Percentiles rank a stretch among this genome's conserved stretches.
Evolutionary conservation across 2,888 invertebrate genomes (phyloP).

Genomic region (Conops quadrifasciatus): DNA sequence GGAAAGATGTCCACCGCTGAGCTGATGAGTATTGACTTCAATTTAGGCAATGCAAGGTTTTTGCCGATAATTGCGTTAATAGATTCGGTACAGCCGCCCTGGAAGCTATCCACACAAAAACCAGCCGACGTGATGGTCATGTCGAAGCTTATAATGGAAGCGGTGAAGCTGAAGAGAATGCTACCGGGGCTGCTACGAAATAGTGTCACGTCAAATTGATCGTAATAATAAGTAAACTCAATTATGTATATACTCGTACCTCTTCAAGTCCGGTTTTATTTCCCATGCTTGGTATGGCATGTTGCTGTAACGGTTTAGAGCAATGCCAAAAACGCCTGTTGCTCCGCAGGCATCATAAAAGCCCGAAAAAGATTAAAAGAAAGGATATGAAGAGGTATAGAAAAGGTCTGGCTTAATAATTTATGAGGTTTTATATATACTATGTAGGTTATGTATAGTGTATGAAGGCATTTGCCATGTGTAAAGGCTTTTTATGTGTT

Average conservation of each 20-base stretch:
- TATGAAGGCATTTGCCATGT: neutral
- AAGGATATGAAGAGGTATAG: neutral
- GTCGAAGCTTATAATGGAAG: conserved; percentile 69
- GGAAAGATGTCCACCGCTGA: conserved; percentile 87
- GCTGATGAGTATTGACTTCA: conserved; percentile 65
- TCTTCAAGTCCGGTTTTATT: conserved; percentile 73
- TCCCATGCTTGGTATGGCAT: conserved; percentile 90
- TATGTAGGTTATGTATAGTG: neutral
- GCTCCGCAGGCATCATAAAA: conserved; percentile 10
- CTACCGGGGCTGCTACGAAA: conserved; percentile 59
- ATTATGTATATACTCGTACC: conserved; percentile 43
- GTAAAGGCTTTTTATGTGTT: neutral
- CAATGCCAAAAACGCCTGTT: conserved; percentile 76
- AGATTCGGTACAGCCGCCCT: conserved; percentile 61
- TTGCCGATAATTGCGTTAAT: conserved; percentile 62
- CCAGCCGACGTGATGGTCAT: conserved; percentile 66
- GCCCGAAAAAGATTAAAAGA: conserved; percentile 9
- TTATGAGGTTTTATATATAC: neutral
- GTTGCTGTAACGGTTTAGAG: conserved; percentile 78
- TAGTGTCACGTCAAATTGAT: too few species aligned
- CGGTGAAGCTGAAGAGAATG: conserved; percentile 67
- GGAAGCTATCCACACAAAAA: conserved; percentile 62
- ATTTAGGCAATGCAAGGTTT: conserved; percentile 53
- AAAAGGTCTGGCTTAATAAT: too few species aligned
- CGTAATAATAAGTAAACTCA: neutral